These are phyloP conservation scores for Eulimnadia texana DNA, from an alignment of 1,140 invertebrate genomes.

Conservation along the genomic window DNA sequence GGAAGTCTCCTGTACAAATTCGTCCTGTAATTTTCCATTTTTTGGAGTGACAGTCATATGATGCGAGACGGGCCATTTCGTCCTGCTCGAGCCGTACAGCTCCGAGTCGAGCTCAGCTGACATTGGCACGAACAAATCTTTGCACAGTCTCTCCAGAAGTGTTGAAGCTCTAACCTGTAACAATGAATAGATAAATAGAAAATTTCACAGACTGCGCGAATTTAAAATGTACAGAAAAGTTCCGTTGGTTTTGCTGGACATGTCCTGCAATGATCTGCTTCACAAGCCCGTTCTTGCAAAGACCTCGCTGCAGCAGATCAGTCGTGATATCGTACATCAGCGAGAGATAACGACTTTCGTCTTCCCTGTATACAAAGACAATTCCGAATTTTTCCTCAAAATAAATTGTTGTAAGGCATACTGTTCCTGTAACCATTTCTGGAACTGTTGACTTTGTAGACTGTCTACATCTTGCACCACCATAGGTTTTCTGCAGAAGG, in stretches of 20 bases:
- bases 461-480: background rate
- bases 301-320: constrained; percentile 1
- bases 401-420: too few relatives aligned
- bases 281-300: constrained; percentile 2
- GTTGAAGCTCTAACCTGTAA: background rate
- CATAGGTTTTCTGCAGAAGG: background rate
- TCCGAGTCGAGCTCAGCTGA: background rate
- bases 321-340: background rate
- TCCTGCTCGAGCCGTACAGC: background rate
- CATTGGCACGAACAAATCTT: background rate
- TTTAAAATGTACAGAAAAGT: background rate
- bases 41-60: background rate
- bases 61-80: background rate
- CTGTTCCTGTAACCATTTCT: constrained; percentile 2
- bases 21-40: background rate
- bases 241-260: background rate
- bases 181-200: background rate
- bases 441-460: background rate
- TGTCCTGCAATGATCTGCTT: background rate
- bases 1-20: background rate
- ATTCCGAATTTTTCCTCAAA: background rate
- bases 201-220: background rate
- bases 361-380: background rate
- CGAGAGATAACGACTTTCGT: background rate
- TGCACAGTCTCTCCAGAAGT: background rate